phyloP scores from a whole-genome alignment of 92 coral and sea anemone genomes.

The Micromussa lordhowensis region DNA sequence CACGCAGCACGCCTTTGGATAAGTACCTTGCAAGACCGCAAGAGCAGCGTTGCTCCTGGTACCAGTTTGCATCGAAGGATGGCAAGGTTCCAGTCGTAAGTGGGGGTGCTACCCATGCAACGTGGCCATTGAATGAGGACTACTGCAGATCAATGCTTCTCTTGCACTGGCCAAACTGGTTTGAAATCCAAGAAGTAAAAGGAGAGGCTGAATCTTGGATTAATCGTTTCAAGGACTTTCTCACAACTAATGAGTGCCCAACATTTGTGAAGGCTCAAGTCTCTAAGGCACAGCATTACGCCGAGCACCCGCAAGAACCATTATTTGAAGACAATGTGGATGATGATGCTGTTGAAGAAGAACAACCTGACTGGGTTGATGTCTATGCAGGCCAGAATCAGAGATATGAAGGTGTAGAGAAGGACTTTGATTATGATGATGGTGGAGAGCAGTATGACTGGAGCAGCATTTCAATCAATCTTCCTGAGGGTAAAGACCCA shows the following conservation, averaged over 20 bases:
- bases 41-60: constrained; percentile 38
- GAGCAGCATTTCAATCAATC: constrained; percentile 29
- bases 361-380: constrained; percentile 59
- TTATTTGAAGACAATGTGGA: constrained; percentile 46
- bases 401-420: constrained; percentile 27
- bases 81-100: constrained; percentile 56
- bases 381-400: constrained; percentile 60
- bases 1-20: constrained; percentile 34
- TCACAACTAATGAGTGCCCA: neutral
- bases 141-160: constrained; percentile 53
- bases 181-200: constrained; percentile 26
- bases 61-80: constrained; percentile 42
- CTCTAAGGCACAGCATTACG: constrained; percentile 28
- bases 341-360: constrained; percentile 28
- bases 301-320: constrained; percentile 34
- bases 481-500: constrained; percentile 39
- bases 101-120: constrained; percentile 57
- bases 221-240: neutral
- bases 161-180: constrained; percentile 52
- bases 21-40: constrained; percentile 45
- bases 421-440: constrained; percentile 56
- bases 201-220: constrained; percentile 22
- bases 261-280: constrained; percentile 15
- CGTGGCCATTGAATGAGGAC: constrained; percentile 59
- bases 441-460: constrained; percentile 54